Evolutionary conservation across 2,797 vertebrate species (phyloP).

Genomic region (Spea hammondii): DNA sequence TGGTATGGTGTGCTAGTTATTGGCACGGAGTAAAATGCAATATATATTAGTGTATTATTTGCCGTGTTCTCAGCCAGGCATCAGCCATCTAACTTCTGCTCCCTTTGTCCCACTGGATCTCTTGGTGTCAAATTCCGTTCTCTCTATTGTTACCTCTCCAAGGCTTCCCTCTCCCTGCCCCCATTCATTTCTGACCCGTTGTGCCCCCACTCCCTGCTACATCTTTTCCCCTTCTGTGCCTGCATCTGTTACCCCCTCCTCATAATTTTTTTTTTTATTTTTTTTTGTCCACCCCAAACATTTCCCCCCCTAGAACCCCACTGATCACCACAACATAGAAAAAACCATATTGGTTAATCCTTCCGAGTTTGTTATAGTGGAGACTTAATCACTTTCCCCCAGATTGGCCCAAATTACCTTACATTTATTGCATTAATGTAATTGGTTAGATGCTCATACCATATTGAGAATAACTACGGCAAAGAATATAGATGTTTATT

Average conservation of each 20-base stretch:
- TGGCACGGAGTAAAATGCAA: too few relatives aligned
- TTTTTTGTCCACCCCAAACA: conserved; percentile 46
- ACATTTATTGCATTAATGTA: too few relatives aligned
- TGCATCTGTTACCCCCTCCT: conserved; percentile 50
- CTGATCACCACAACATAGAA: conserved; percentile 13
- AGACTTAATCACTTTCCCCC: too few relatives aligned
- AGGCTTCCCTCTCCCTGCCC: conserved; percentile 28
- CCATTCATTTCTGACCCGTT: conserved; percentile 52
- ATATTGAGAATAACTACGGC: too few relatives aligned
- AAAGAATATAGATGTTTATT: too few relatives aligned
- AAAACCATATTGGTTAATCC: too few relatives aligned
- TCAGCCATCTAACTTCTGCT: conserved; percentile 46
- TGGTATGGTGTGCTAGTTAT: too few relatives aligned
- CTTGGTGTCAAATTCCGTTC: conserved; percentile 44
- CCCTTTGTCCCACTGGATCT: conserved; percentile 43
- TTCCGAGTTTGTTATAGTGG: too few relatives aligned
- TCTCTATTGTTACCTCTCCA: conserved; percentile 43
- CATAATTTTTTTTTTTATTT: conserved; percentile 18
- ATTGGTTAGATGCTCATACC: too few relatives aligned
- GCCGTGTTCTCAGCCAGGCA: conserved; percentile 21
- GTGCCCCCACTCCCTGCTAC: conserved; percentile 47
- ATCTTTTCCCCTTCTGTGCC: conserved; percentile 52
- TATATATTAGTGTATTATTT: too few relatives aligned
- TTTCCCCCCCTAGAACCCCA: conserved; percentile 5
- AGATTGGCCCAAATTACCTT: too few relatives aligned